Evolutionary conservation across 2,888 invertebrate species (phyloP), one percentile per base, ranked within the genome.

Genomic region (Apoderus coryli): DNA sequence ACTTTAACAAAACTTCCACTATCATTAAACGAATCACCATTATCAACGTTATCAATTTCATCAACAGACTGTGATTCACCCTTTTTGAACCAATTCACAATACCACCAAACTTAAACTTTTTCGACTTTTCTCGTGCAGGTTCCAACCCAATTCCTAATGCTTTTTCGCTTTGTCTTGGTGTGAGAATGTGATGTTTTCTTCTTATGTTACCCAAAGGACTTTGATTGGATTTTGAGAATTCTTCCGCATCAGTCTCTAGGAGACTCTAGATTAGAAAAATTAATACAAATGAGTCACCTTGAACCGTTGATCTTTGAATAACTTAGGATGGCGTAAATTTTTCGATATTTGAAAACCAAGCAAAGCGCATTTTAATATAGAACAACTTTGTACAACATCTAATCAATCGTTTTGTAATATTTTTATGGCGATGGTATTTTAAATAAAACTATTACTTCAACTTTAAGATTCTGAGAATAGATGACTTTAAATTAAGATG

Each of bases 161-260:
- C 76, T 10, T 77, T 66, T 50, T 85, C 85, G 22, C 85, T 85
- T 43, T 84, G 84, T n/a, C 84, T 63, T 23, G 85, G 84, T 0
- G 85, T 85, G 14, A 85, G 57, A 25, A 81, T 74, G 46, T 76
- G 71, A 40, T 75, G 72, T 29, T 81, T 76, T 29, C 79, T 74
- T 4, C 81, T 67, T 22, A 76, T 52, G 48, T 80, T 82, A 3
- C 78, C 76, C 29, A 81, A 50, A 2, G 82, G 82, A 29, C 81
- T 82, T 52, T 84, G 84, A 44, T 78, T 80, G 2, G 70, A 65
- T 41, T 79, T 73, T 10, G 65, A 63, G 37, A 67, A 69, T 42
- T 85, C 85, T 25, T 80, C 80, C 0, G 68, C 65, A 43, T 85
- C 85, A 0, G 82, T 81, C 50, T 85, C 85, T 32, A 84, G 56